Conservation (phyloP, 2,888 invertebrate species). For the Spisula subtruncata region DNA sequence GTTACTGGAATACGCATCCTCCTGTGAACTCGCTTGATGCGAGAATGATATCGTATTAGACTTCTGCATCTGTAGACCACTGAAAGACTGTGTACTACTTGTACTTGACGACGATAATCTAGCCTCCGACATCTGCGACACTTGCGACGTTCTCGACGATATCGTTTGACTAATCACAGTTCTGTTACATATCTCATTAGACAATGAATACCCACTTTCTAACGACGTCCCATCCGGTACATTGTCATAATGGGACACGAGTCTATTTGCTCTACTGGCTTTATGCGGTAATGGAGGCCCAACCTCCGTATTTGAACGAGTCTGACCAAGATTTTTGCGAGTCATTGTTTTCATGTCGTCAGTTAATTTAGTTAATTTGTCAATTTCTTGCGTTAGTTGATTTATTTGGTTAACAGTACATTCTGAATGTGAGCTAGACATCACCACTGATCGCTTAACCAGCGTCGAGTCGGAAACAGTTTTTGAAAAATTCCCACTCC, state of each 20-base stretch:
- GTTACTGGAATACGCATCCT: constrained; percentile 84
- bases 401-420: constrained; percentile 82
- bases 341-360: constrained; percentile 80
- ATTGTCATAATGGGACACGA: constrained; percentile 92
- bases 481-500: constrained; percentile 72
- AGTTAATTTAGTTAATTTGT: constrained; percentile 82
- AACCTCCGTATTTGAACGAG: not conserved
- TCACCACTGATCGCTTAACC: constrained; percentile 58
- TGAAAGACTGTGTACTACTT: constrained; percentile 76
- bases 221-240: constrained; percentile 86
- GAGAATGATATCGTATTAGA: constrained; percentile 76
- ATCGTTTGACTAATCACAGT: constrained; percentile 75
- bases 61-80: constrained; percentile 77
- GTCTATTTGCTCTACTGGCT: constrained; percentile 90
- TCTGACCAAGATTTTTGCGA: constrained; percentile 49
- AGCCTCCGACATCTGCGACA: constrained; percentile 72
- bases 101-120: constrained; percentile 79
- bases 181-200: constrained; percentile 62
- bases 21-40: constrained; percentile 81
- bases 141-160: constrained; percentile 66
- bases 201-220: constrained; percentile 49
- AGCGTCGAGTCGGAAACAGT: constrained; percentile 76
- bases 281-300: constrained; percentile 91
- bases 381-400: constrained; percentile 81
- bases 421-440: constrained; percentile 75